Evolutionary conservation across 1,140 invertebrate species (phyloP).

Genomic region (Ips nitidus): DNA sequence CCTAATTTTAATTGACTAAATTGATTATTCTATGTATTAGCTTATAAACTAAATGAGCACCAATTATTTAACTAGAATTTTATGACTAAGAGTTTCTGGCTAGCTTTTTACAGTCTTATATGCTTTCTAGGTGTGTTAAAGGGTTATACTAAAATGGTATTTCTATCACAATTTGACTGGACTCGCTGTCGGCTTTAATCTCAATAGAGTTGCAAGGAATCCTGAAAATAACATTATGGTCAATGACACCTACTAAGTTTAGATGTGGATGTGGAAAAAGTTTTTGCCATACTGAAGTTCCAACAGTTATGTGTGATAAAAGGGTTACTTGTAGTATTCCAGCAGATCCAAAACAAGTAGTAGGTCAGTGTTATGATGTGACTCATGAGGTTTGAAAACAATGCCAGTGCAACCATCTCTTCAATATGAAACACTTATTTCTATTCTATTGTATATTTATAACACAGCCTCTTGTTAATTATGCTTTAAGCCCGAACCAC

Average conservation of each 20-base stretch:
- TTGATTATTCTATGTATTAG: conserved; percentile 7
- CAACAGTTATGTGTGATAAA: background rate
- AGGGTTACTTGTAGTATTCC: too few relatives aligned
- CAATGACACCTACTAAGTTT: background rate
- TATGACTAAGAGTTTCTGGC: conserved; percentile 25
- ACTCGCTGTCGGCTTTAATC: conserved; percentile 5
- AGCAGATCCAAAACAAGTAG: too few relatives aligned
- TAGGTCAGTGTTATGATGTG: too few relatives aligned
- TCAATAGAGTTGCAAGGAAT: conserved; percentile 16
- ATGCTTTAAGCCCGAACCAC: too few relatives aligned
- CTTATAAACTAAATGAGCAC: conserved; percentile 27
- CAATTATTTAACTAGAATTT: conserved; percentile 20
- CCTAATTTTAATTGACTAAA: conserved; percentile 10
- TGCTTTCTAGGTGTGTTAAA: background rate
- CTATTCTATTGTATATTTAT: too few relatives aligned
- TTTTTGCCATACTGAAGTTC: background rate
- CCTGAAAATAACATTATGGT: conserved; percentile 16
- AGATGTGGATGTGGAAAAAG: background rate
- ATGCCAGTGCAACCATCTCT: too few relatives aligned
- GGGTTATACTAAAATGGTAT: conserved; percentile 16
- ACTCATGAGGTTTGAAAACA: too few relatives aligned
- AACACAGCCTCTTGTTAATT: too few relatives aligned
- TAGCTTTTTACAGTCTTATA: conserved; percentile 31
- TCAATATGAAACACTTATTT: too few relatives aligned
- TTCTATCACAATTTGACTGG: conserved; percentile 29